Evolutionary conservation across 2,888 invertebrate species (phyloP).

Genomic region (Hedya salicella): DNA sequence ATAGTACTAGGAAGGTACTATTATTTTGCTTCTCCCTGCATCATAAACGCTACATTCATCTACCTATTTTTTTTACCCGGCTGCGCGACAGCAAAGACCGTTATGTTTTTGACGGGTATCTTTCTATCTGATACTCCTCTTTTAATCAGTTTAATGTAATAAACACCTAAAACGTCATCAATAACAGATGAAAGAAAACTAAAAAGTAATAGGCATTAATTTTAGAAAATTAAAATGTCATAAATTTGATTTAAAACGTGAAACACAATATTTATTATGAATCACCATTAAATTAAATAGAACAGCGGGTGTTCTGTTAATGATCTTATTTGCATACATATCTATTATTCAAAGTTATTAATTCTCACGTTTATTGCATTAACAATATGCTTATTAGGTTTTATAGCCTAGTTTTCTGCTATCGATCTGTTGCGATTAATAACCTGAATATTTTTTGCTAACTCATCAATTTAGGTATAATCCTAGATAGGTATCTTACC

Average conservation of each 20-base stretch:
- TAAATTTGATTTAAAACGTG: slow-evolving; percentile 48
- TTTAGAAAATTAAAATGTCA: slow-evolving; percentile 24
- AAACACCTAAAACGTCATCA: too few relatives aligned
- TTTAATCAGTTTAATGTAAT: too few relatives aligned
- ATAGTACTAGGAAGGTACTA: too few relatives aligned
- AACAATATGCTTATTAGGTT: slow-evolving; percentile 43
- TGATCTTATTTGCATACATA: slow-evolving; percentile 58
- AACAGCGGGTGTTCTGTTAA: slow-evolving; percentile 55
- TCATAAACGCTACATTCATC: too few relatives aligned
- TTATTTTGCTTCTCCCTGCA: too few relatives aligned
- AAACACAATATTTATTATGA: slow-evolving; percentile 52
- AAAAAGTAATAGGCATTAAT: not conserved
- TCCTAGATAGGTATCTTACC: slow-evolving; percentile 47
- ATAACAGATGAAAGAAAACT: too few relatives aligned
- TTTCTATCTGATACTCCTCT: too few relatives aligned
- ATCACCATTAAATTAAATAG: slow-evolving; percentile 53
- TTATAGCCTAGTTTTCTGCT: slow-evolving; percentile 1
- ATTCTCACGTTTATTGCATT: slow-evolving; percentile 59
- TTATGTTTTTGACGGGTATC: too few relatives aligned
- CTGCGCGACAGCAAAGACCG: too few relatives aligned
- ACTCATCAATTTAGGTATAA: not conserved
- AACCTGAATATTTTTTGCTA: not conserved
- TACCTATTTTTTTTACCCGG: too few relatives aligned
- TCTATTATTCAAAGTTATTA: slow-evolving; percentile 44
- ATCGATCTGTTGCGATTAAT: not conserved